These are phyloP conservation scores for Subacronicta megacephala DNA, from an alignment of 2,888 invertebrate species.

Conservation along the genomic window DNA sequence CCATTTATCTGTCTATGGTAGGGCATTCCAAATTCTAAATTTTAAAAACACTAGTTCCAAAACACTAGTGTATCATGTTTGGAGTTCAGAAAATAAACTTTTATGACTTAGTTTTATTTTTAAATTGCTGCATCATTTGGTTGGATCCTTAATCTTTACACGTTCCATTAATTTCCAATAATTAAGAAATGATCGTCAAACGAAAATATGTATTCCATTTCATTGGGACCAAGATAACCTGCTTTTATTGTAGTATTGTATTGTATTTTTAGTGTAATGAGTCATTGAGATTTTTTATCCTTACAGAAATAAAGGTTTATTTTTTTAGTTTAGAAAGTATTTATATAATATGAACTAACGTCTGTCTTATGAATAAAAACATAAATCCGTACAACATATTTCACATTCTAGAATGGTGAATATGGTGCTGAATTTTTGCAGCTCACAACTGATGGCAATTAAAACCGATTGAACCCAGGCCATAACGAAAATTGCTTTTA, in stretches of 20 bases:
- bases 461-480: slow-evolving; percentile 24
- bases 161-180: slow-evolving; percentile 36
- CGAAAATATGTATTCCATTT: slow-evolving; percentile 14
- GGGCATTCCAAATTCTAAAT: slow-evolving; percentile 59
- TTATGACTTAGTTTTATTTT: slow-evolving; percentile 43
- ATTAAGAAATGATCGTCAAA: slow-evolving; percentile 33
- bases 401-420: too few relatives aligned
- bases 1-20: slow-evolving; percentile 66
- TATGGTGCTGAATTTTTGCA: slow-evolving; percentile 11
- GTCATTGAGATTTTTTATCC: too few relatives aligned
- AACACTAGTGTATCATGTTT: slow-evolving; percentile 8
- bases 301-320: too few relatives aligned
- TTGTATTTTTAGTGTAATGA: too few relatives aligned
- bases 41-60: slow-evolving; percentile 42
- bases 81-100: slow-evolving; percentile 26
- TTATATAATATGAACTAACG: too few relatives aligned
- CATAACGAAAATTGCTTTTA: slow-evolving; percentile 23
- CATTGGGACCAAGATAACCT: slow-evolving; percentile 11
- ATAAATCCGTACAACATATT: too few relatives aligned
- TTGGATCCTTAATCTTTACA: slow-evolving; percentile 18
- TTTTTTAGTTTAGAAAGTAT: too few relatives aligned
- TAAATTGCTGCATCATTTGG: slow-evolving; percentile 28
- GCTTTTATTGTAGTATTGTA: too few relatives aligned
- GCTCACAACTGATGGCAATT: slow-evolving; percentile 28
- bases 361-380: too few relatives aligned